Conservation (phyloP, 2,797 vertebrate species). For the Muscicapa comitata region DNA sequence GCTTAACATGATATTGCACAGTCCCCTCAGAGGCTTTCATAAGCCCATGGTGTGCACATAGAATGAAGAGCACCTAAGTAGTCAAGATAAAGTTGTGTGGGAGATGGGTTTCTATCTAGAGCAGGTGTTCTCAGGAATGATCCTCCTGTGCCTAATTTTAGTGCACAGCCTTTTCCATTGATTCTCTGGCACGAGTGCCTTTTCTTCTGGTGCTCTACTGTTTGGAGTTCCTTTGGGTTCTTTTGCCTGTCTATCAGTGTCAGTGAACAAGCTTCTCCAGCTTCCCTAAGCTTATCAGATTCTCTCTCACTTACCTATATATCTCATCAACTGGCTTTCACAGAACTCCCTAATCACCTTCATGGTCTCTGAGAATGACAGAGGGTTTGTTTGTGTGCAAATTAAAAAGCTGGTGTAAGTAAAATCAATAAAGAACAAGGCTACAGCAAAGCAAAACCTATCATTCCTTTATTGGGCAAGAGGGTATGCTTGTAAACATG, state of each 20-base stretch:
- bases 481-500: neutral
- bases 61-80: neutral
- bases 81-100: neutral
- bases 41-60: neutral
- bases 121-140: neutral
- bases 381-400: neutral
- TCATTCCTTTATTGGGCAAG: conserved; percentile 39
- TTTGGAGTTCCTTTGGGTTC: neutral
- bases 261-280: neutral
- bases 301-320: neutral
- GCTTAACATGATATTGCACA: neutral
- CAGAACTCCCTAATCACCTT: neutral
- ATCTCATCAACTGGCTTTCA: neutral
- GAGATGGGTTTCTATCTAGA: neutral
- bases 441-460: conserved; percentile 15
- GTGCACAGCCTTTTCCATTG: neutral
- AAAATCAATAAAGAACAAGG: neutral
- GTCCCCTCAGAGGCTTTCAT: neutral
- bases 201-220: neutral
- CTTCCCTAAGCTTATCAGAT: neutral
- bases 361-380: neutral
- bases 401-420: neutral
- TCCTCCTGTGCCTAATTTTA: neutral
- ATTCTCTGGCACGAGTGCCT: neutral
- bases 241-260: neutral